phyloP scores from a whole-genome alignment of 2,888 invertebrate genomes.

The Nomada flava region DNA sequence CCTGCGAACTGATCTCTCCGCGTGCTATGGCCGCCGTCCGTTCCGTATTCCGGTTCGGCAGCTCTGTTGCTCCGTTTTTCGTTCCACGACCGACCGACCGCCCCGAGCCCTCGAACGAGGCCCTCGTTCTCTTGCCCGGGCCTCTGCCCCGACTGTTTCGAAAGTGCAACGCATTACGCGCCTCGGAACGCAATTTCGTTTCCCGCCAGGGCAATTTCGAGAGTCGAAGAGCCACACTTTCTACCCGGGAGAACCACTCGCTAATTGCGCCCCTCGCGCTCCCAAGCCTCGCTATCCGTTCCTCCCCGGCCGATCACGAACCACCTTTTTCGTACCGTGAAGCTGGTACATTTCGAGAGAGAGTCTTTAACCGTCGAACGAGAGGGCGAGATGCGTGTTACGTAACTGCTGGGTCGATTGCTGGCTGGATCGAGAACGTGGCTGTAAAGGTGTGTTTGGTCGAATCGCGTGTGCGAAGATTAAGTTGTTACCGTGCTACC shows the following conservation, averaged over 20 bases:
- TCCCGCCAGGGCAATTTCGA: constrained; percentile 41
- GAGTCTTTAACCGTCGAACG: not conserved
- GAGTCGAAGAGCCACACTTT: constrained; percentile 34
- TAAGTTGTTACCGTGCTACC: constrained; percentile 15
- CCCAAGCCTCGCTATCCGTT: too few relatives aligned
- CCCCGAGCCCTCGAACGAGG: constrained; percentile 51
- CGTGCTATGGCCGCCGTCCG: not conserved
- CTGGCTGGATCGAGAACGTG: not conserved
- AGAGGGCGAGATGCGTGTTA: not conserved
- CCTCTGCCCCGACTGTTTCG: constrained; percentile 19
- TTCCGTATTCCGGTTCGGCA: constrained; percentile 38
- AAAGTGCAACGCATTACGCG: constrained; percentile 53
- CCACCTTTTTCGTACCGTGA: not conserved
- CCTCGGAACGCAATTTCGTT: constrained; percentile 49
- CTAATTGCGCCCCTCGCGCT: constrained; percentile 41
- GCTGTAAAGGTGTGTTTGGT: not conserved
- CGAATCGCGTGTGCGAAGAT: constrained; percentile 27
- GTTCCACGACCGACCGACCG: constrained; percentile 46
- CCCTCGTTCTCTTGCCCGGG: constrained; percentile 31
- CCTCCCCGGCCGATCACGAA: not conserved
- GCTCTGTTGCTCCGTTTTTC: constrained; percentile 56
- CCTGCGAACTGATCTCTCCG: not conserved
- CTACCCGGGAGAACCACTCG: constrained; percentile 11
- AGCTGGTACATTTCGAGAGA: not conserved
- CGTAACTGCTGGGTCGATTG: constrained; percentile 12